Percentiles rank a stretch among this genome's conserved stretches.
These are phyloP conservation scores for Amyelois transitella DNA, from an alignment of 1,140 invertebrate genomes.

Conservation along the genomic window DNA sequence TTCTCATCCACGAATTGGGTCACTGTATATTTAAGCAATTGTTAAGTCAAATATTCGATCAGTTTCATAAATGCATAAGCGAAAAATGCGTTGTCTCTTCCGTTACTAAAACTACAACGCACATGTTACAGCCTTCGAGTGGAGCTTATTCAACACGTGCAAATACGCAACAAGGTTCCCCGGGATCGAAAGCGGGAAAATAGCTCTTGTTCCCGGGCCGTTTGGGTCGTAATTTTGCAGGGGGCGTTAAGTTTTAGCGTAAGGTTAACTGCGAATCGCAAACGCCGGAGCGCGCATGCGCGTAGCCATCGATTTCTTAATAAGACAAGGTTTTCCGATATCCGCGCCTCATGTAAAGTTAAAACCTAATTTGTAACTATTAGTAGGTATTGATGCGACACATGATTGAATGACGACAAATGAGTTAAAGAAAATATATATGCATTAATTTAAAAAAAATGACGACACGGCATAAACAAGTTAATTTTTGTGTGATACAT, in stretches of 20 bases:
- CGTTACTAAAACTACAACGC: no score
- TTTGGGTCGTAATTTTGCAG: constrained; percentile 13
- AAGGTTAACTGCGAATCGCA: constrained; percentile 9
- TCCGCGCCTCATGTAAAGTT: constrained; percentile 14
- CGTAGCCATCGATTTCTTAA: constrained; percentile 44
- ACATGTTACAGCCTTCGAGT: background rate
- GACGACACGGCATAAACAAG: no score
- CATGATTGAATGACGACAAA: background rate
- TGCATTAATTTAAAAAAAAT: no score
- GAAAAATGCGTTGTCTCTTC: no score
- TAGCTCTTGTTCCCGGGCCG: background rate
- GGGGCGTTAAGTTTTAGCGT: constrained; percentile 11
- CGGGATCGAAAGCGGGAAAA: background rate
- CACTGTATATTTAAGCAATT: no score
- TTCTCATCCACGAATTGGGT: no score
- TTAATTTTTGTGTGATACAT: no score
- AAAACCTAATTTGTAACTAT: constrained; percentile 13
- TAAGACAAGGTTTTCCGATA: constrained; percentile 40
- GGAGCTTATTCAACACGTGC: background rate
- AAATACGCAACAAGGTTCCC: background rate
- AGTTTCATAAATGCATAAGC: no score
- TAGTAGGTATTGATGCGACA: background rate
- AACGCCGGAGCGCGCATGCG: constrained; percentile 35
- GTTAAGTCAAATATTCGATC: no score
- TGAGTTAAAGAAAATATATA: no score